A percentile compares a stretch with the other conserved stretches of the same genome.
phyloP scores from a whole-genome alignment of 2,113 vertebrate species.

The Cavia porcellus region DNA sequence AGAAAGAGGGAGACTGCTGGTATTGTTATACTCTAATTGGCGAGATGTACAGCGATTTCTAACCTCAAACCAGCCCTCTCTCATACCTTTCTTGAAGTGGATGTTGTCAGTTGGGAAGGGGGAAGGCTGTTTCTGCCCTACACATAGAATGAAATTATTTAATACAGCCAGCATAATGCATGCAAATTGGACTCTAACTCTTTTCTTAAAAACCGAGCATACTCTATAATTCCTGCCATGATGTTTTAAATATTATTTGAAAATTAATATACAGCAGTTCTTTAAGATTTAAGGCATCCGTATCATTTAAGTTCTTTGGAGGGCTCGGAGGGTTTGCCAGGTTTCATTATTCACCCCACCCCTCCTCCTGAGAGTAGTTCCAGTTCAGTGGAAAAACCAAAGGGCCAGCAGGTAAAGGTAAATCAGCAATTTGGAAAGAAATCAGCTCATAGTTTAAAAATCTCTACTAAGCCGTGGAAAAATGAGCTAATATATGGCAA shows the following conservation, averaged over 20 bases:
- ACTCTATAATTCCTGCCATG: conserved; percentile 69
- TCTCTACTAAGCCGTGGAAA: conserved; percentile 73
- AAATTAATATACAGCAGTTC: conserved; percentile 63
- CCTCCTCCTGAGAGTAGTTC: conserved; percentile 51
- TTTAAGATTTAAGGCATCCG: background rate
- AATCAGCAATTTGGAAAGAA: conserved; percentile 72
- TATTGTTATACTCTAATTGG: conserved; percentile 59
- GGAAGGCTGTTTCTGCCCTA: conserved; percentile 35
- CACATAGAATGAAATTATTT: conserved; percentile 79
- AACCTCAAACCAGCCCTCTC: conserved; percentile 66
- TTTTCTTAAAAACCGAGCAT: conserved; percentile 69
- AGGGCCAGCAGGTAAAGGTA: conserved; percentile 72
- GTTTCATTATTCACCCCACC: background rate
- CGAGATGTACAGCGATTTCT: conserved; percentile 63
- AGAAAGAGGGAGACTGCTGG: conserved; percentile 72
- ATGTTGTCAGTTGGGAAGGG: conserved; percentile 61
- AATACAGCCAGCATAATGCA: conserved; percentile 77
- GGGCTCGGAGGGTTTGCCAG: background rate
- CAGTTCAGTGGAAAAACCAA: conserved; percentile 58
- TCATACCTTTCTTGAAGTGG: conserved; percentile 67
- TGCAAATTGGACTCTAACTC: conserved; percentile 78
- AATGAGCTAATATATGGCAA: conserved; percentile 55
- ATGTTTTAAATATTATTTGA: conserved; percentile 70
- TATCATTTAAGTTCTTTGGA: conserved; percentile 13
- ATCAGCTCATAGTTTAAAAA: conserved; percentile 75